These are phyloP conservation scores for Amazona ochrocephala DNA, from an alignment of 2,797 vertebrate genomes.

Conservation along the genomic window DNA sequence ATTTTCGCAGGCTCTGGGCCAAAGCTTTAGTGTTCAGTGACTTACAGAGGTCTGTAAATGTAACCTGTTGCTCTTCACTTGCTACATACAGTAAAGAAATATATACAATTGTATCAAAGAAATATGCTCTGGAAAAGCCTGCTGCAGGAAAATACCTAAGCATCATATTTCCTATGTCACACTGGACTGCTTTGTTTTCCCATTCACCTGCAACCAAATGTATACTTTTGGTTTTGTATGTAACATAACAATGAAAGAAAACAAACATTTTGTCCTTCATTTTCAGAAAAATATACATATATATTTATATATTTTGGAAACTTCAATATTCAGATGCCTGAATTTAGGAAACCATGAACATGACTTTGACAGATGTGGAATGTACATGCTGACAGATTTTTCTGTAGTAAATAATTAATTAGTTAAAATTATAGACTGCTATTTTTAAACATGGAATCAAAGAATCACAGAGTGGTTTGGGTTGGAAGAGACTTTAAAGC, in stretches of 20 bases:
- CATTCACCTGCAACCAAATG: not conserved
- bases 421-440: not conserved
- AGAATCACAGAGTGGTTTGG: not conserved
- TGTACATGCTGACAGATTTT: not conserved
- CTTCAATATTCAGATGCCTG: not conserved
- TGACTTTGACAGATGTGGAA: not conserved
- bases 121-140: not conserved
- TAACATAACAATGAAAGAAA: not conserved
- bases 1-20: not conserved
- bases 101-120: not conserved
- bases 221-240: accelerated
- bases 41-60: not conserved
- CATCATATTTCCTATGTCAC: not conserved
- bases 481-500: not conserved
- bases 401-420: not conserved
- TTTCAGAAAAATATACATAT: not conserved
- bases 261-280: not conserved
- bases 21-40: not conserved
- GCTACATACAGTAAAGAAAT: not conserved
- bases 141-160: not conserved
- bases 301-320: not conserved
- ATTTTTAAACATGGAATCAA: not conserved
- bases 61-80: not conserved
- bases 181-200: not conserved
- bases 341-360: not conserved